Percentiles rank a stretch among this genome's conserved stretches.
These are phyloP conservation scores for Lordiphosa collinella DNA, from an alignment of 1,140 invertebrate species.

Conservation along the genomic window DNA sequence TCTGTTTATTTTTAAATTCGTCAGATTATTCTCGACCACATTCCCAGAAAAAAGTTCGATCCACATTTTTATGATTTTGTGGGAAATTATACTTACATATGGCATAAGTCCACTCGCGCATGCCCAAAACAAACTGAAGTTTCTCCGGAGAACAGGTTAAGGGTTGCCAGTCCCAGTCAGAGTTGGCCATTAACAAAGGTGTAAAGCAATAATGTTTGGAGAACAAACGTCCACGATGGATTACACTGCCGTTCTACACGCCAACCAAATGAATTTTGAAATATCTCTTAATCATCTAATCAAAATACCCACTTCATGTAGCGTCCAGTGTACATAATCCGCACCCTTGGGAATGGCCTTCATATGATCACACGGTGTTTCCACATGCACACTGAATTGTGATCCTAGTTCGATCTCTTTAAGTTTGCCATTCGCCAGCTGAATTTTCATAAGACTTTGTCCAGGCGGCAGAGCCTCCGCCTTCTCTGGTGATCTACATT, in stretches of 20 bases:
- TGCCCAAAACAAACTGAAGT: conserved; percentile 54
- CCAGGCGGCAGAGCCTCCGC: neutral
- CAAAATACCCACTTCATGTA: conserved; percentile 42
- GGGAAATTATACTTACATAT: conserved; percentile 58
- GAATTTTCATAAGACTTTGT: conserved; percentile 36
- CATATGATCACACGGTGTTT: conserved; percentile 65
- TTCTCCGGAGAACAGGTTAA: conserved; percentile 58
- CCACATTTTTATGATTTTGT: conserved; percentile 16
- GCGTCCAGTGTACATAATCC: conserved; percentile 50
- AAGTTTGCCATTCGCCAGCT: conserved; percentile 29
- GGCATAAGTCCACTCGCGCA: conserved; percentile 71
- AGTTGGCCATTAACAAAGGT: conserved; percentile 12
- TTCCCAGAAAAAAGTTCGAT: neutral
- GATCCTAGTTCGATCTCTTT: conserved; percentile 12
- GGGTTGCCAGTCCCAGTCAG: conserved; percentile 64
- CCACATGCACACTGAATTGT: conserved; percentile 47
- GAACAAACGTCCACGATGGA: conserved; percentile 42
- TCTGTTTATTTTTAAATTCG: conserved; percentile 33
- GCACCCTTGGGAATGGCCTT: conserved; percentile 28
- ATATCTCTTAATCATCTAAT: too few species aligned
- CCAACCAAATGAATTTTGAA: neutral
- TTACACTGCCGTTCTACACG: conserved; percentile 59
- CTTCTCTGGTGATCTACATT: conserved; percentile 7
- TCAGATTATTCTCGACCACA: neutral
- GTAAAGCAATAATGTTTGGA: conserved; percentile 69